Evolutionary conservation across 1,140 invertebrate genomes (phyloP).

Genomic region (Thaumetopoea pityocampa): DNA sequence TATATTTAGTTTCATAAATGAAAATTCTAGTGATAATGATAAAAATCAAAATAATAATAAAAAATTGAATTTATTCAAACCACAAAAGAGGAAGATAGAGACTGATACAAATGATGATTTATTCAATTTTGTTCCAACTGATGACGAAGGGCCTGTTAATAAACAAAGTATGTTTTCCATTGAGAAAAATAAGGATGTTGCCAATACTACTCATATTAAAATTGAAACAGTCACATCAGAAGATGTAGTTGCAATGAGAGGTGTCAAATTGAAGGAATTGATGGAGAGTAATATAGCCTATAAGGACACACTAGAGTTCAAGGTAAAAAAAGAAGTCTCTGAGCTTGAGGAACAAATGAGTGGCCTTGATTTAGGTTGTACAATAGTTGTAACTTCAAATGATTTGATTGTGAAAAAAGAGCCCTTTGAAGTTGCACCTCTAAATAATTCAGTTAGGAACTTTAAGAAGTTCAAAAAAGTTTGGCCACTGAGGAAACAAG

Average conservation of each 20-base stretch:
- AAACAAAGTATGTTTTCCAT: conserved; percentile 20
- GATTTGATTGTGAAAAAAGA: conserved; percentile 59
- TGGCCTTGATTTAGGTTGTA: conserved; percentile 48
- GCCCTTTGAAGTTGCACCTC: conserved; percentile 26
- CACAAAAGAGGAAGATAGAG: conserved; percentile 45
- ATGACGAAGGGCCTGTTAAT: neutral
- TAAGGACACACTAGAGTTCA: neutral
- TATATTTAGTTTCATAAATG: conserved; percentile 51
- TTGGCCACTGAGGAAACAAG: conserved; percentile 56
- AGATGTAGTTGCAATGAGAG: conserved; percentile 43
- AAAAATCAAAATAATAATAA: conserved; percentile 28
- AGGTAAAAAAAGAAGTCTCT: conserved; percentile 25
- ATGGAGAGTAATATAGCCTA: conserved; percentile 31
- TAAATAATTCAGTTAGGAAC: conserved; percentile 35
- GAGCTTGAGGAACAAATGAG: conserved; percentile 48
- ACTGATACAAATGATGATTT: conserved; percentile 37
- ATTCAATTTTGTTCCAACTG: conserved; percentile 52
- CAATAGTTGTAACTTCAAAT: conserved; percentile 36
- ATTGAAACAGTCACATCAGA: conserved; percentile 3
- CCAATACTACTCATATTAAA: neutral
- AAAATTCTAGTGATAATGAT: conserved; percentile 16
- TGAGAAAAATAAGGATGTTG: conserved; percentile 10
- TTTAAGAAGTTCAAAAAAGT: conserved; percentile 69
- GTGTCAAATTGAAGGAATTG: conserved; percentile 48
- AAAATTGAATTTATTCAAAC: conserved; percentile 52